Conservation (phyloP, 1,140 invertebrate genomes). For the Dendroctonus valens region DNA sequence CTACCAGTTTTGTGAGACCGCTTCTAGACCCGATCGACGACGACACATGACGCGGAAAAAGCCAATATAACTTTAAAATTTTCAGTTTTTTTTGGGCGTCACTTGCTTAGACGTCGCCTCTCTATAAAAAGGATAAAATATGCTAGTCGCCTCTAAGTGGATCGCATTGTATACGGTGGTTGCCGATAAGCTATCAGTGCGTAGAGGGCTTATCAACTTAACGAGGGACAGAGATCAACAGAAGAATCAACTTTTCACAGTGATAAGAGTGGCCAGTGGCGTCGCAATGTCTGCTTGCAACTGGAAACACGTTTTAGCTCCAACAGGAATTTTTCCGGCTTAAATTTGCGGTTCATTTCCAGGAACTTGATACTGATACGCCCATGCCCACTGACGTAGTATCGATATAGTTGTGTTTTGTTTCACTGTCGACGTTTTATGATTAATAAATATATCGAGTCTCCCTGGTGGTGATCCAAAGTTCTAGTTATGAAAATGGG, state of each 20-base stretch:
- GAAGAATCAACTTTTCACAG: slow-evolving; percentile 7
- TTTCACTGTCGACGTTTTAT: no score
- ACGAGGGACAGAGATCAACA: slow-evolving; percentile 16
- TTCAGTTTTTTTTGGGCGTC: background rate
- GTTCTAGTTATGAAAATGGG: no score
- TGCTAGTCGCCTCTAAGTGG: background rate
- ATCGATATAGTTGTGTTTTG: no score
- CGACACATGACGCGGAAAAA: background rate
- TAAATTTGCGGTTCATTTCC: no score
- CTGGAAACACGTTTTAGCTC: no score
- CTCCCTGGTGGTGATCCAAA: no score
- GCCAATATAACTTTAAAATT: background rate
- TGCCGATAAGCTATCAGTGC: slow-evolving; percentile 10
- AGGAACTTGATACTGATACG: no score
- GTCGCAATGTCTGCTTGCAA: background rate
- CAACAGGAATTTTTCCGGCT: no score
- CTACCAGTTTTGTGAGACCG: slow-evolving; percentile 27
- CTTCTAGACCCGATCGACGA: slow-evolving; percentile 15
- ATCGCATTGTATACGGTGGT: slow-evolving; percentile 6
- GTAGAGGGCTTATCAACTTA: slow-evolving; percentile 12
- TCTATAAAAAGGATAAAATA: no score
- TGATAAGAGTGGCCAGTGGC: slow-evolving; percentile 8
- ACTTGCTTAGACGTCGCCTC: background rate
- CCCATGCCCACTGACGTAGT: no score
- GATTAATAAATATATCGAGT: no score